phyloP scores from a whole-genome alignment of 2,888 invertebrate genomes.

The Drosophila multiciliata region DNA sequence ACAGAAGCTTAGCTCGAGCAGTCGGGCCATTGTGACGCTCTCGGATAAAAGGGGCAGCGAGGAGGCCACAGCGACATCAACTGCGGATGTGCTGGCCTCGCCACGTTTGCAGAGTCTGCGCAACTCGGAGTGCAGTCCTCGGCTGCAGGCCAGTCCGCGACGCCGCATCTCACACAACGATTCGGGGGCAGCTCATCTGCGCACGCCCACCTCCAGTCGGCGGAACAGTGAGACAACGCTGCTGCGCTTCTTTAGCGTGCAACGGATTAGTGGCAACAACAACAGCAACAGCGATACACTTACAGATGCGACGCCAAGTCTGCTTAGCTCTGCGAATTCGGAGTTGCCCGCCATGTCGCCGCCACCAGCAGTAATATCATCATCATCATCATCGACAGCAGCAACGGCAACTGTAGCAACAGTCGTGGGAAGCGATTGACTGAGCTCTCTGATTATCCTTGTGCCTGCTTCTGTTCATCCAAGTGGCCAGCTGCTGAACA shows the following conservation, averaged over 20 bases:
- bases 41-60: constrained; percentile 79
- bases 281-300: constrained; percentile 26
- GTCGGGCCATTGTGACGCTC: constrained; percentile 67
- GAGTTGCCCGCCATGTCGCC: constrained; percentile 20
- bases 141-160: constrained; percentile 67
- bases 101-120: constrained; percentile 82
- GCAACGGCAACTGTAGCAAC: constrained; percentile 47
- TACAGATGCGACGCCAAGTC: constrained; percentile 9
- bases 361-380: neutral
- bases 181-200: constrained; percentile 58
- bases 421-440: constrained; percentile 63
- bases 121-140: constrained; percentile 77
- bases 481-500: neutral
- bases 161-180: constrained; percentile 79
- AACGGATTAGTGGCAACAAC: constrained; percentile 43
- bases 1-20: constrained; percentile 85
- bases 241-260: constrained; percentile 83
- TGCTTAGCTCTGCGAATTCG: neutral
- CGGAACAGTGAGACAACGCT: constrained; percentile 84
- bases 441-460: neutral
- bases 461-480: neutral
- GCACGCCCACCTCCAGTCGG: constrained; percentile 83
- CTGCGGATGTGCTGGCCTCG: constrained; percentile 69
- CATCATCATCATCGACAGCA: constrained; percentile 15
- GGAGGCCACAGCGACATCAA: constrained; percentile 23